phyloP scores from a whole-genome alignment of 2,888 invertebrate species.

The Beris chalybata region DNA sequence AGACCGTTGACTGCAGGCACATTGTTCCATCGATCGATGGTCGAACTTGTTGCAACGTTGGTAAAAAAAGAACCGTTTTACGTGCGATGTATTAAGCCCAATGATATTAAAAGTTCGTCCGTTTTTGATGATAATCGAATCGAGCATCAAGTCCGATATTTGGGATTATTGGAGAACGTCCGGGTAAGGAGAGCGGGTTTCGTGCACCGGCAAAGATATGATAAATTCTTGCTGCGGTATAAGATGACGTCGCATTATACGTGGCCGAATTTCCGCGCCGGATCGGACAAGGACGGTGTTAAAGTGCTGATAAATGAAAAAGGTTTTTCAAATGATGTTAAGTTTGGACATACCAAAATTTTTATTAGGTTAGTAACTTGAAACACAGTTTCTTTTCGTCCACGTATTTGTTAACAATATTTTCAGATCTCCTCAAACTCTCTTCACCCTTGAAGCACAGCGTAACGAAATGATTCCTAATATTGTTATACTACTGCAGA shows the following conservation, averaged over 20 bases:
- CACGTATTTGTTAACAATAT: neutral
- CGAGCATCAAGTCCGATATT: conserved; percentile 64
- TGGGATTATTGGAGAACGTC: conserved; percentile 94
- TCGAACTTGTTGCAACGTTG: conserved; percentile 83
- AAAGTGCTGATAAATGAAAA: conserved; percentile 81
- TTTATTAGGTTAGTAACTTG: conserved; percentile 72
- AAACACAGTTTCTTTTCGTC: no score
- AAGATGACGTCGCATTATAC: conserved; percentile 96
- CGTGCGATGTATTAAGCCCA: conserved; percentile 96
- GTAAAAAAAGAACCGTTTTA: conserved; percentile 94
- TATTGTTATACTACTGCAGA: conserved; percentile 91
- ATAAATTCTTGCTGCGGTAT: conserved; percentile 90
- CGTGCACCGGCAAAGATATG: conserved; percentile 93
- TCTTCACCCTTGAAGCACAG: conserved; percentile 85
- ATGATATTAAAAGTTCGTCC: conserved; percentile 86
- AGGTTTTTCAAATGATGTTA: conserved; percentile 78
- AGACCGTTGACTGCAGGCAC: conserved; percentile 93
- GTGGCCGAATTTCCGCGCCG: conserved; percentile 92
- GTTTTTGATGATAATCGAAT: conserved; percentile 81
- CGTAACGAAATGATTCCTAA: conserved; percentile 86
- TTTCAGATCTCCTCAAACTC: conserved; percentile 75
- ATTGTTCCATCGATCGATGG: conserved; percentile 93
- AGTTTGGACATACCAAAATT: conserved; percentile 93
- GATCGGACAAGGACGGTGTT: conserved; percentile 79
- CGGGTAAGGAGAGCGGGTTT: conserved; percentile 95